Evolutionary conservation across 2,797 vertebrate species (phyloP).

Genomic region (Trachurus trachurus): DNA sequence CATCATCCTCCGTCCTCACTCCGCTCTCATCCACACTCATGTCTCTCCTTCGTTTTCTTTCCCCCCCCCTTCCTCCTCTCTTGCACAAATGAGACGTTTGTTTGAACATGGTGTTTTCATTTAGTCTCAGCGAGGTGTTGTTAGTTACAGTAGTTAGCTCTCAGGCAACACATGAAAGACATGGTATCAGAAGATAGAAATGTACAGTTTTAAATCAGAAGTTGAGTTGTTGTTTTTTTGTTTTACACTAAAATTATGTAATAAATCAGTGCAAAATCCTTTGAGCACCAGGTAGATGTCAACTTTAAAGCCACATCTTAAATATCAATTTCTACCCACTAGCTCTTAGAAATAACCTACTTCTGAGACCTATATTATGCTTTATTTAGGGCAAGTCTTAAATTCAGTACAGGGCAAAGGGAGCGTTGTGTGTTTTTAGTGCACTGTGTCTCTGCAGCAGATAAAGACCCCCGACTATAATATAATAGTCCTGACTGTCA

Average conservation of each 20-base stretch:
- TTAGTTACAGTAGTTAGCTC: not conserved
- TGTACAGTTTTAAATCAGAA: slow-evolving; percentile 5
- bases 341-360: slow-evolving; percentile 9
- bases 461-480: not conserved
- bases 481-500: not conserved
- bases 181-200: slow-evolving; percentile 13
- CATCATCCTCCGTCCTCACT: slow-evolving; percentile 25
- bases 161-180: slow-evolving; percentile 1
- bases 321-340: slow-evolving; percentile 5
- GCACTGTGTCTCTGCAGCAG: slow-evolving; percentile 18
- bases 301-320: not conserved
- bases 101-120: slow-evolving; percentile 41
- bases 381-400: slow-evolving; percentile 33
- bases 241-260: not conserved
- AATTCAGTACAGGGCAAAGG: slow-evolving; percentile 25
- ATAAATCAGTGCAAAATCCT: not conserved
- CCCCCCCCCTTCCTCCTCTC: slow-evolving; percentile 6
- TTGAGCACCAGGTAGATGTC: not conserved
- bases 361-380: slow-evolving; percentile 16
- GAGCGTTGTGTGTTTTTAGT: slow-evolving; percentile 32
- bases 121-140: not conserved
- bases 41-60: not conserved
- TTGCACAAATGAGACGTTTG: slow-evolving; percentile 46
- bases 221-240: not conserved
- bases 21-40: slow-evolving; percentile 1